Evolutionary conservation across 2,113 vertebrate species (phyloP).

Genomic region (Uria aalge): DNA sequence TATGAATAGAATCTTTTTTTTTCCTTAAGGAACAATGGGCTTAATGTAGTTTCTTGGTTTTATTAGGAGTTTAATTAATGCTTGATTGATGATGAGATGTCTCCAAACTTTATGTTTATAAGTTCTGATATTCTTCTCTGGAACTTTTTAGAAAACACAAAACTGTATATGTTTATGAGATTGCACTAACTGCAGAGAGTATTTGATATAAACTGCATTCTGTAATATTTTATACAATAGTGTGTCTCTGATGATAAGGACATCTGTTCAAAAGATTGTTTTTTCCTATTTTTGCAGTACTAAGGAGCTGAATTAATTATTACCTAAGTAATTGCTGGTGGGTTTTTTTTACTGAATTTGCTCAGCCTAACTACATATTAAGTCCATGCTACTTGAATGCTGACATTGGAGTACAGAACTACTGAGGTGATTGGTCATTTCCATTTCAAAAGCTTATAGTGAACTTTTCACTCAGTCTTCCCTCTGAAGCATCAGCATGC

Average conservation of each 20-base stretch:
- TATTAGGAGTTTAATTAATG: background rate
- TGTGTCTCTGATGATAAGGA: background rate
- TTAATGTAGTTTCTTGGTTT: background rate
- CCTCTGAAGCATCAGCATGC: background rate
- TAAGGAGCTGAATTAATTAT: background rate
- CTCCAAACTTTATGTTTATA: background rate
- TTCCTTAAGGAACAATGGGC: background rate
- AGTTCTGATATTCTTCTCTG: background rate
- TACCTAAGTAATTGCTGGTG: background rate
- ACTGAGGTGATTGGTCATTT: background rate
- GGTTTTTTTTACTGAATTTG: background rate
- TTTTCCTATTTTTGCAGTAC: background rate
- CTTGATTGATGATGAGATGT: background rate
- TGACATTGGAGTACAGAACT: background rate
- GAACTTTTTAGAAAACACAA: background rate
- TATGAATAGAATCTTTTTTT: background rate
- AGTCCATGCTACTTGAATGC: accelerated
- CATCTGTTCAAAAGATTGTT: background rate
- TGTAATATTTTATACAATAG: background rate
- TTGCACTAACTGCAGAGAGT: background rate
- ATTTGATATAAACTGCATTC: background rate
- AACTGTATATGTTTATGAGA: background rate
- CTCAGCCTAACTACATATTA: background rate
- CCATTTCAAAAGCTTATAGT: background rate
- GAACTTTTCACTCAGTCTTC: background rate